A percentile compares a stretch with the other conserved stretches of the same genome.
phyloP scores from a whole-genome alignment of 1,140 invertebrate species.

The Tyrophagus putrescentiae region DNA sequence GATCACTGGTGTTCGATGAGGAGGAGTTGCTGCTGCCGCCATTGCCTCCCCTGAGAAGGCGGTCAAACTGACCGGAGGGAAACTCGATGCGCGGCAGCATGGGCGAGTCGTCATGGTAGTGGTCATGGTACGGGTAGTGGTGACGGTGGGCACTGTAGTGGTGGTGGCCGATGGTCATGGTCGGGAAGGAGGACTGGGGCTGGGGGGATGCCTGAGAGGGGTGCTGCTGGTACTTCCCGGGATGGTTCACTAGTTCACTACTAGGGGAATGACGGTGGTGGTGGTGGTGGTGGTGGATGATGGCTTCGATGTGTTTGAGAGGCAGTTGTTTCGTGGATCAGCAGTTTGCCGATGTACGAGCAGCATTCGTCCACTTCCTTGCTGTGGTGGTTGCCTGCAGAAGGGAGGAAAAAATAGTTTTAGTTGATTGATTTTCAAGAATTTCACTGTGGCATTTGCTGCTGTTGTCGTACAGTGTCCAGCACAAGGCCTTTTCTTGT shows the following conservation, averaged over 20 bases:
- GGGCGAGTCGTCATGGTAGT: conserved; percentile 17
- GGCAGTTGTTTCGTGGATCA: not conserved
- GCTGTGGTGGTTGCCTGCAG: too few relatives aligned
- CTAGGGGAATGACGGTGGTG: not conserved
- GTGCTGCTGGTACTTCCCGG: too few relatives aligned
- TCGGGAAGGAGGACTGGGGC: not conserved
- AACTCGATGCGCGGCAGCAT: conserved; percentile 19
- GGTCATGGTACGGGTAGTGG: conserved; percentile 7
- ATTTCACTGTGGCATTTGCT: too few relatives aligned
- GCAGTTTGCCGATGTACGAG: conserved; percentile 10
- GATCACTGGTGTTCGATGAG: conserved; percentile 2
- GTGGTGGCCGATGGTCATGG: conserved; percentile 10
- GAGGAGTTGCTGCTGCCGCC: not conserved
- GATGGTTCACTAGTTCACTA: not conserved
- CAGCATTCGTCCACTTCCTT: conserved; percentile 15
- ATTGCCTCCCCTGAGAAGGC: not conserved
- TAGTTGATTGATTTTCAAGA: too few relatives aligned
- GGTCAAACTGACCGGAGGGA: conserved; percentile 17
- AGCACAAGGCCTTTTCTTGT: too few relatives aligned
- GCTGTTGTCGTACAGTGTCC: too few relatives aligned
- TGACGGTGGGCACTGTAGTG: conserved; percentile 2
- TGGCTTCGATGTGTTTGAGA: not conserved
- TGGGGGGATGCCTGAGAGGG: not conserved
- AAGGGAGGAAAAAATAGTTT: too few relatives aligned
- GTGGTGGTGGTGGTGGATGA: not conserved